Conservation (phyloP, 2,888 invertebrate species). For the Drosophila buzzatii region DNA sequence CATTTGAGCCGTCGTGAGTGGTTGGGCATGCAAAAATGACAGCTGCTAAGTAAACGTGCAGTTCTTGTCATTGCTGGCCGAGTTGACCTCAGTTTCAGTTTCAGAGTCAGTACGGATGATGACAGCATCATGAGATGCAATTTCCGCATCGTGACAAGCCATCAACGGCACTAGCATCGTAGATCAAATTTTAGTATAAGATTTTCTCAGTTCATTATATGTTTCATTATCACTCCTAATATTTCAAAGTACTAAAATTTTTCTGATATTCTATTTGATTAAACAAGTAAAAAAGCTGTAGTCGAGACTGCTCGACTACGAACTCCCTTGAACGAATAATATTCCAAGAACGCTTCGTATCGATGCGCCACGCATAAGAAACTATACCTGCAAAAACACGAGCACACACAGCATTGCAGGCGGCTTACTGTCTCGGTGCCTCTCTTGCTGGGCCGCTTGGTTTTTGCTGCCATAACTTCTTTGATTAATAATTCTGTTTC, state of each 20-base stretch:
- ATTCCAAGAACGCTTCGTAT: no score
- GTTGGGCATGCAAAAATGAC: conserved; percentile 17
- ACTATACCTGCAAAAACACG: no score
- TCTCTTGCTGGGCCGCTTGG: no score
- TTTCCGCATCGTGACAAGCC: conserved; percentile 15
- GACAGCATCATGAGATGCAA: conserved; percentile 20
- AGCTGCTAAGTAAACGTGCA: conserved; percentile 9
- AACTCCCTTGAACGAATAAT: no score
- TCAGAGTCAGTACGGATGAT: conserved; percentile 7
- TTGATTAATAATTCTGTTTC: no score
- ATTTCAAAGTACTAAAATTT: background rate
- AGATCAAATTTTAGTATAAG: background rate
- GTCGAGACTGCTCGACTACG: no score
- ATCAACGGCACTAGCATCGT: background rate
- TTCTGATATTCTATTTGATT: no score
- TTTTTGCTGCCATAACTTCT: no score
- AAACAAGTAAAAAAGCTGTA: no score
- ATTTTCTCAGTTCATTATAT: background rate
- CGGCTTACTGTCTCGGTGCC: no score
- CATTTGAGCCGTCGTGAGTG: conserved; percentile 21
- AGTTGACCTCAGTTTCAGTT: conserved; percentile 16
- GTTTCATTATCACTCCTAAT: background rate
- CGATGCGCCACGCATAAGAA: no score
- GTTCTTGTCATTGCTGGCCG: conserved; percentile 5
- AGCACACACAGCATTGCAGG: no score